Conservation (phyloP, 2,888 invertebrate genomes). For the Anticlea derivata region DNA sequence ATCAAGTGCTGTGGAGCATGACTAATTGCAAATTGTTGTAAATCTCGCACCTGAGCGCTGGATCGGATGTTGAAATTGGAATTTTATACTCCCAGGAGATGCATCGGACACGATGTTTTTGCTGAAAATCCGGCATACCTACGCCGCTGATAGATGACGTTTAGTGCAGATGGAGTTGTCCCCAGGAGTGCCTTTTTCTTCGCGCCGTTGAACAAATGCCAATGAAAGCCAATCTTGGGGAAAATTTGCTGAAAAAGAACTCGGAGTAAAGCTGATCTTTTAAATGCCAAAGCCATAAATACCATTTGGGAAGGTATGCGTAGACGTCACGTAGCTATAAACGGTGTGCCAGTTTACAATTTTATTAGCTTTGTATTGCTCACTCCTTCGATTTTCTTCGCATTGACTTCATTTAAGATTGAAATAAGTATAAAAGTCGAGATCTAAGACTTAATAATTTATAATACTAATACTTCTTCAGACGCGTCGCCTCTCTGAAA, state of each 20-base stretch:
- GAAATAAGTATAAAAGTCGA: conserved; percentile 2
- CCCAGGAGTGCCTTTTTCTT: conserved; percentile 73
- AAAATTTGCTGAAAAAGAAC: conserved; percentile 52
- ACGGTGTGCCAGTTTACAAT: conserved; percentile 11
- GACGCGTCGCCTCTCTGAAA: conserved; percentile 22
- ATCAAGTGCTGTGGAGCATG: conserved; percentile 23
- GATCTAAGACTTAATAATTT: not conserved
- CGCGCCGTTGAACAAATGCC: conserved; percentile 75
- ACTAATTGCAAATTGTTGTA: conserved; percentile 29
- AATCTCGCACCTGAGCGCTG: conserved; percentile 28
- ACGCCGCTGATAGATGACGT: conserved; percentile 72
- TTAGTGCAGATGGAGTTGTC: conserved; percentile 74
- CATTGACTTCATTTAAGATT: not conserved
- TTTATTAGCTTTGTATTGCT: conserved; percentile 15
- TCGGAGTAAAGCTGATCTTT: conserved; percentile 15
- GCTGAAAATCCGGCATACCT: conserved; percentile 62
- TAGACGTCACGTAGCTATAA: conserved; percentile 14
- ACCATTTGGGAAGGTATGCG: conserved; percentile 15
- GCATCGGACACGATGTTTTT: conserved; percentile 57
- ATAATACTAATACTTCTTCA: conserved; percentile 36
- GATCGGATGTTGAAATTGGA: conserved; percentile 51
- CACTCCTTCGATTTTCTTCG: conserved; percentile 9
- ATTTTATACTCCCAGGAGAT: conserved; percentile 59
- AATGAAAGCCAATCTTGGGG: conserved; percentile 65
- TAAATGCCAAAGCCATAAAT: conserved; percentile 24